phyloP scores from a whole-genome alignment of 1,140 invertebrate species.

The Araneus ventricosus region DNA sequence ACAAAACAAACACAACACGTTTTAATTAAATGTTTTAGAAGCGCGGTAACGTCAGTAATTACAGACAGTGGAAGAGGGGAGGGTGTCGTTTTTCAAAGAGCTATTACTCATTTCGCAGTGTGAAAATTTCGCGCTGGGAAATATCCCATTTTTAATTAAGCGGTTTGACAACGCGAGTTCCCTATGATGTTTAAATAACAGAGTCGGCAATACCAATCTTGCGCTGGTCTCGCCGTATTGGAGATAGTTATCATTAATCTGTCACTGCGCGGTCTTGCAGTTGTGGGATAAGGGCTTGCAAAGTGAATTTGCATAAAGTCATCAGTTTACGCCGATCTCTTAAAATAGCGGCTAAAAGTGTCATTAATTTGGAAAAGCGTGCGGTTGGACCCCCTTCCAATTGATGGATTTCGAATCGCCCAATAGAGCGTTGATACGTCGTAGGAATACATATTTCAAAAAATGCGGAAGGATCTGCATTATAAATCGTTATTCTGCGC shows the following conservation, averaged over 20 bases:
- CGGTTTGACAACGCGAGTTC: conserved; percentile 47
- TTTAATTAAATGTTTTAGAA: conserved; percentile 70
- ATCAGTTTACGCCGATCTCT: conserved; percentile 44
- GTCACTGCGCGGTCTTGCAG: background rate
- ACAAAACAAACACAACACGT: conserved; percentile 52
- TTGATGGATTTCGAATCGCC: conserved; percentile 34
- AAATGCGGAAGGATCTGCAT: background rate
- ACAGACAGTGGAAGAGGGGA: background rate
- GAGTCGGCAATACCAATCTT: conserved; percentile 50
- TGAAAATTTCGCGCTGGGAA: conserved; percentile 35
- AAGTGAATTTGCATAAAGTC: conserved; percentile 61
- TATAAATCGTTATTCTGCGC: background rate
- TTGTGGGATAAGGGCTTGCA: background rate
- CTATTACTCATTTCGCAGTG: conserved; percentile 51
- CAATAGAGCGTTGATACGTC: background rate
- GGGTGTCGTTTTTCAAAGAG: conserved; percentile 46
- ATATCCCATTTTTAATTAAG: conserved; percentile 64
- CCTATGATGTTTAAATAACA: conserved; percentile 58
- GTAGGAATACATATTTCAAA: background rate
- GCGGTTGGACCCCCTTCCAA: background rate
- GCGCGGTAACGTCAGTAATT: conserved; percentile 50
- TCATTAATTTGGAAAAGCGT: conserved; percentile 56
- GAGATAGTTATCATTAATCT: conserved; percentile 68
- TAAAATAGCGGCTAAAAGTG: conserved; percentile 32
- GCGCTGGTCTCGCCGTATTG: conserved; percentile 24